These are phyloP conservation scores for Galerucella calmariensis DNA, from an alignment of 2,888 invertebrate species.

Conservation along the genomic window DNA sequence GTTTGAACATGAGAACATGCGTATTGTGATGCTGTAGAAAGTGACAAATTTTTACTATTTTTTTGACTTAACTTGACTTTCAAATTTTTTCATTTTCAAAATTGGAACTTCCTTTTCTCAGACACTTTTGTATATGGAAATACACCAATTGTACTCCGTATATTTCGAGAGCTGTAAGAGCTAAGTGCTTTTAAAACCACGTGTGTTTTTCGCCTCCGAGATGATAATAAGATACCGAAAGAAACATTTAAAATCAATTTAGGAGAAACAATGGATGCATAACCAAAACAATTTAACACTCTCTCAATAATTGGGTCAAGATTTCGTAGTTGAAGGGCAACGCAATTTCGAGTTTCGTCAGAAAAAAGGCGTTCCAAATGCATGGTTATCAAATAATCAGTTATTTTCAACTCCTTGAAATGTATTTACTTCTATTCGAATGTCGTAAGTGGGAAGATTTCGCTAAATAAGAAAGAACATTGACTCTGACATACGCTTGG, in stretches of 20 bases:
- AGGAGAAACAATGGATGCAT: not conserved
- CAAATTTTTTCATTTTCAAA: too few relatives aligned
- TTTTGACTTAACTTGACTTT: too few relatives aligned
- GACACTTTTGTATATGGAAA: too few relatives aligned
- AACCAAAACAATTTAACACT: not conserved
- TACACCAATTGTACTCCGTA: too few relatives aligned
- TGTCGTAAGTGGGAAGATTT: conserved; percentile 21
- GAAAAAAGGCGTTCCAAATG: conserved; percentile 3
- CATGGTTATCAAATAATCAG: not conserved
- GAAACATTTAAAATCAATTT: not conserved
- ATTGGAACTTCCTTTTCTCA: too few relatives aligned
- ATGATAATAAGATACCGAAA: not conserved
- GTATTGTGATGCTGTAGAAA: too few relatives aligned
- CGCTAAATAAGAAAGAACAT: conserved; percentile 18
- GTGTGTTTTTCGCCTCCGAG: not conserved
- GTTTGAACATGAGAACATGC: too few relatives aligned
- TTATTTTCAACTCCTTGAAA: not conserved
- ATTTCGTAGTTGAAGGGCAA: conserved; percentile 1
- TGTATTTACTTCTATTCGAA: conserved; percentile 1
- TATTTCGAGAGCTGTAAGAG: too few relatives aligned
- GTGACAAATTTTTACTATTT: too few relatives aligned
- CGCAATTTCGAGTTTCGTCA: conserved; percentile 1
- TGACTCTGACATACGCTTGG: conserved; percentile 23
- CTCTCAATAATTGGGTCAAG: conserved; percentile 3
- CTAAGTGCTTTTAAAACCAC: too few relatives aligned